phyloP scores from a whole-genome alignment of 2,888 invertebrate species.

The Nysson spinosus region DNA sequence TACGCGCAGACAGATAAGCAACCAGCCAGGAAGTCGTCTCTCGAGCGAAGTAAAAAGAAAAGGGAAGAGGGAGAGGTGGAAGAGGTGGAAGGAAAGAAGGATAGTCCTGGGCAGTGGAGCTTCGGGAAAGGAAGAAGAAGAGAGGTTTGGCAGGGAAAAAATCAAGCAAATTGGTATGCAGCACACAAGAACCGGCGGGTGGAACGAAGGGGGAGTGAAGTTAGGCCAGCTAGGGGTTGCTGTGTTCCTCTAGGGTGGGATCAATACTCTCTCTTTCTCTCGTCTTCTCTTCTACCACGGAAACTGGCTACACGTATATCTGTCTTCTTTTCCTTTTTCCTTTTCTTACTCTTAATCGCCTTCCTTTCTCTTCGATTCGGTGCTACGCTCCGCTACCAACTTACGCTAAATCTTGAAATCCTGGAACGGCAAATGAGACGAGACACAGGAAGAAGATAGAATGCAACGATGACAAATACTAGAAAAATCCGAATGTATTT shows the following conservation, averaged over 20 bases:
- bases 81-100: constrained; percentile 29
- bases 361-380: constrained; percentile 35
- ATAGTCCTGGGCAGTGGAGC: constrained; percentile 50
- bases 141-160: constrained; percentile 76
- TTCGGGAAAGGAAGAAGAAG: constrained; percentile 65
- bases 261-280: constrained; percentile 75
- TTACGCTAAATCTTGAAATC: constrained; percentile 26
- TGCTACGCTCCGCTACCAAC: constrained; percentile 29
- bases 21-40: constrained; percentile 6
- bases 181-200: constrained; percentile 80
- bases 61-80: constrained; percentile 64
- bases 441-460: not conserved
- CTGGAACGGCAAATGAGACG: constrained; percentile 5
- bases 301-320: constrained; percentile 31
- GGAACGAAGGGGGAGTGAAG: constrained; percentile 78
- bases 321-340: constrained; percentile 21
- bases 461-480: no score
- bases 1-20: constrained; percentile 40
- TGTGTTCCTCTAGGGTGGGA: constrained; percentile 73
- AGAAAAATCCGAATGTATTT: no score
- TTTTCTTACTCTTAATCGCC: constrained; percentile 32
- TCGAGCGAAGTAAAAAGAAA: constrained; percentile 38
- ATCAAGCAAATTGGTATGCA: constrained; percentile 82
- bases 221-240: constrained; percentile 76
- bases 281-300: constrained; percentile 67